Evolutionary conservation across 1,140 invertebrate genomes (phyloP).

Genomic region (Hesperophylax magnus): DNA sequence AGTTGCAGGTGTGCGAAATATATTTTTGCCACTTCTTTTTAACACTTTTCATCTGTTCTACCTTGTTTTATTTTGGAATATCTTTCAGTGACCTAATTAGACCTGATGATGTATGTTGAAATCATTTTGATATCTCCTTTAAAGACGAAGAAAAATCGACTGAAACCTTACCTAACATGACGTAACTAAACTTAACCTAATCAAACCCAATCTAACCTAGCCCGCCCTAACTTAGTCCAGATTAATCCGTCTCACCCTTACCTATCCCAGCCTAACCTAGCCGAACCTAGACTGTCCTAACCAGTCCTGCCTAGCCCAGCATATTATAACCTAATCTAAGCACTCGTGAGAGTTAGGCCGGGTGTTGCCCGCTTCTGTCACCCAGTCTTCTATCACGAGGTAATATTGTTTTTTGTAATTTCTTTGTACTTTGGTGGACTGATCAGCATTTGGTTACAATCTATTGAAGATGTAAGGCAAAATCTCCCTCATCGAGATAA

Average conservation of each 20-base stretch:
- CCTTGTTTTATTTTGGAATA: too few relatives aligned
- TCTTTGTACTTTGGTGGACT: slow-evolving; percentile 53
- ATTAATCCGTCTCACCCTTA: neutral
- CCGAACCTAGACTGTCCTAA: neutral
- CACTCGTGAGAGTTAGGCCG: slow-evolving; percentile 31
- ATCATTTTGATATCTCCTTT: too few relatives aligned
- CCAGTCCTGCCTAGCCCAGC: neutral
- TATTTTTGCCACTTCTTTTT: too few relatives aligned
- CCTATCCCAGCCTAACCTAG: neutral
- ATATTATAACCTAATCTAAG: neutral
- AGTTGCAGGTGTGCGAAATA: too few relatives aligned
- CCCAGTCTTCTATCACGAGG: slow-evolving; percentile 55
- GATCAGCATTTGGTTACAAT: slow-evolving; percentile 51
- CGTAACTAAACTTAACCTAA: neutral
- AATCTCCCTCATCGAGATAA: slow-evolving; percentile 58
- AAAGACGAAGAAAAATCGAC: too few relatives aligned
- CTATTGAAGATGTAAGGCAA: slow-evolving; percentile 54
- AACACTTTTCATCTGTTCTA: too few relatives aligned
- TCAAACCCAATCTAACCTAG: neutral
- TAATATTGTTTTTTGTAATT: slow-evolving; percentile 51
- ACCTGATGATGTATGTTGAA: too few relatives aligned
- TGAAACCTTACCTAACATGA: neutral
- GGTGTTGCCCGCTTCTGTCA: slow-evolving; percentile 35
- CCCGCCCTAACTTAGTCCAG: neutral
- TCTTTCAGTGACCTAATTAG: too few relatives aligned